Base-by-base conservation (phyloP, 2,113 vertebrate genomes). In the Cephalopterus ornatus region DNA sequence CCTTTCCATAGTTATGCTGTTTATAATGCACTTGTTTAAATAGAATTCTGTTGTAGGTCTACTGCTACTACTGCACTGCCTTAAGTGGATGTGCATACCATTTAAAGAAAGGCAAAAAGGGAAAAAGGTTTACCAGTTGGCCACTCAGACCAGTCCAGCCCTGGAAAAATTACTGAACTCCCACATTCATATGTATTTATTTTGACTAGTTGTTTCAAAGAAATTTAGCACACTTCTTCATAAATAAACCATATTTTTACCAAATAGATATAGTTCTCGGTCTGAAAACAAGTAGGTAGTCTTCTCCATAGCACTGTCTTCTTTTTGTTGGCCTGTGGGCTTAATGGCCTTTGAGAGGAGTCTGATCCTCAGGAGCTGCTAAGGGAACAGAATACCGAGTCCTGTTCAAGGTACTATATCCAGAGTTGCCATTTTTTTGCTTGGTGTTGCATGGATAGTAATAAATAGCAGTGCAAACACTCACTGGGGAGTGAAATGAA, bases 401-500 rank as follows among this genome's bases (percentile, higher is more conserved):
- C 41, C 17, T 74, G 2, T 83, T 72, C 0, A 11, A n/a, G 63
- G 46, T 74, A 37, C 78, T 88, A 8, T 58, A 73, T 79, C 86
- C 71, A 89, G 68, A 86, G 32, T 20, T 81, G 46, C 50, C 15
- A 3, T 66, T 88, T 91, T 88, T 91, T 84, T 78, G 65, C n/a
- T 33, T 87, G 32, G n/a, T 86, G 52, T 89, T 87, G 37, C 28
- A 9, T 81, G 55, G 22, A 10, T 47, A 53, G 33, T 90, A 66
- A 90, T 79, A 93, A 89, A 90, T 72, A 92, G 70, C 39, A 55
- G 9, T 55, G 46, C 46, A 70, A 85, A 63, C 37, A 72, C 33
- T n/a, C n/a, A n/a, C n/a, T n/a, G n/a, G n/a, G 14, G 46, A 21
- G 21, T 5, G 50, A 37, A 32, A 17, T 6, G 42, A 50, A 77